phyloP scores from a whole-genome alignment of 1,140 invertebrate species.

The Atopsyche davidsoni region DNA sequence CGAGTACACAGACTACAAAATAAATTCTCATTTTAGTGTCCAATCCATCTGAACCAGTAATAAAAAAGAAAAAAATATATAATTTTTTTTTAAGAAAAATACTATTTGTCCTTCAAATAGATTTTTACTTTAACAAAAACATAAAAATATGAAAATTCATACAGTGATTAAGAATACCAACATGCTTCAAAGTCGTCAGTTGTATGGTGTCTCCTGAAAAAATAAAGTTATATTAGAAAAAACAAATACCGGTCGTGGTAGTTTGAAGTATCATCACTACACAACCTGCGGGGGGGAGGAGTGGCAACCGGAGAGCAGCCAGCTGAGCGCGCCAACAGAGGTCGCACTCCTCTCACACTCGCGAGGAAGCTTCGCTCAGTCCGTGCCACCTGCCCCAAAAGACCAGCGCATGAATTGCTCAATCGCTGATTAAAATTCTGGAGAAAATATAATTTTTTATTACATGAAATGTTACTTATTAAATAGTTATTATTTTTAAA shows the following conservation, averaged over 20 bases:
- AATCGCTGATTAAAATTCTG: conserved; percentile 46
- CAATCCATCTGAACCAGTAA: background rate
- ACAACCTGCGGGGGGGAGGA: conserved; percentile 33
- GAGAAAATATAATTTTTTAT: conserved; percentile 6
- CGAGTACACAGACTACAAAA: too few relatives aligned
- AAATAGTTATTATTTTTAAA: background rate
- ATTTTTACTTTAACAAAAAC: conserved; percentile 1
- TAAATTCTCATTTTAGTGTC: background rate
- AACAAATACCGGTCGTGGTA: too few relatives aligned
- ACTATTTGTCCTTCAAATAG: conserved; percentile 3
- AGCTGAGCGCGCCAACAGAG: conserved; percentile 14
- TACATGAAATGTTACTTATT: background rate
- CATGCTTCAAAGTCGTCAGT: conserved; percentile 30
- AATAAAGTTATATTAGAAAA: conserved; percentile 11
- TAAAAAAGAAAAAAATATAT: background rate
- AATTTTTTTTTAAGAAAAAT: conserved; percentile 3
- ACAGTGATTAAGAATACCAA: conserved; percentile 20
- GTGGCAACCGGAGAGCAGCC: conserved; percentile 33
- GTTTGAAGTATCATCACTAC: background rate
- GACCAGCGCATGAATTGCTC: conserved; percentile 40
- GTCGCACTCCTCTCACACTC: conserved; percentile 2
- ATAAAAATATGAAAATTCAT: conserved; percentile 1
- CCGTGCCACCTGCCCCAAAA: conserved; percentile 40
- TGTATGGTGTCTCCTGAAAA: conserved; percentile 37
- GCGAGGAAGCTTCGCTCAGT: conserved; percentile 24